Evolutionary conservation across 2,113 vertebrate genomes (phyloP).

Genomic region (Nothoprocta pentlandii): DNA sequence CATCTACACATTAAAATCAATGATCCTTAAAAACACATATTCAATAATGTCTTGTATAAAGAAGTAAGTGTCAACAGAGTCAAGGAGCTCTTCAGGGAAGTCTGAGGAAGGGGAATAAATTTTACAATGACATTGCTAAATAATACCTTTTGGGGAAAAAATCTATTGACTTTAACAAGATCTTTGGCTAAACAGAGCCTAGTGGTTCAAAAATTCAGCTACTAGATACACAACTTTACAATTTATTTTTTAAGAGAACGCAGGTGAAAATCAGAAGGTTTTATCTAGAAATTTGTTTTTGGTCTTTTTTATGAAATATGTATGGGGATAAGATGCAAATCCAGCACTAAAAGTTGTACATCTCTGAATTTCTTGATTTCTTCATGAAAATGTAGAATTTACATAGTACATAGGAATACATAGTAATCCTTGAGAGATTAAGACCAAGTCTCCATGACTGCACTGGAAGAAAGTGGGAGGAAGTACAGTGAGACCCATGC

Average conservation of each 20-base stretch:
- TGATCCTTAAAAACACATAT: slow-evolving; percentile 2
- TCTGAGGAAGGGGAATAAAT: slow-evolving; percentile 33
- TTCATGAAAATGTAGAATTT: neutral
- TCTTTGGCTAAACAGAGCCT: neutral
- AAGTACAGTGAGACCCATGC: rapidly evolving
- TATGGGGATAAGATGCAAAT: neutral
- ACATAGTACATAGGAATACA: rapidly evolving
- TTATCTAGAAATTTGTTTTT: neutral
- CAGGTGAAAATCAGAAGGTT: neutral
- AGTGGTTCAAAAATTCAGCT: neutral
- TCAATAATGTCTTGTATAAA: slow-evolving; percentile 30
- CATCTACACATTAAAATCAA: neutral
- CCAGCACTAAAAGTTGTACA: neutral
- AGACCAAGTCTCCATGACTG: neutral
- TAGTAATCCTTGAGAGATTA: neutral
- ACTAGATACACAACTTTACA: neutral
- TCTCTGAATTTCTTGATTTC: neutral
- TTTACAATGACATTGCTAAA: neutral
- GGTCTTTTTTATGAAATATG: neutral
- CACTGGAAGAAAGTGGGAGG: neutral
- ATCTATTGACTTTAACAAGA: neutral
- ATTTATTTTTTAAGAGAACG: neutral
- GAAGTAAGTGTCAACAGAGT: slow-evolving; percentile 23
- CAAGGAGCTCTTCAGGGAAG: neutral
- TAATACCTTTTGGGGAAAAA: neutral